Conservation (phyloP, 1,140 invertebrate species). For the Carcinoscorpius rotundicauda region DNA sequence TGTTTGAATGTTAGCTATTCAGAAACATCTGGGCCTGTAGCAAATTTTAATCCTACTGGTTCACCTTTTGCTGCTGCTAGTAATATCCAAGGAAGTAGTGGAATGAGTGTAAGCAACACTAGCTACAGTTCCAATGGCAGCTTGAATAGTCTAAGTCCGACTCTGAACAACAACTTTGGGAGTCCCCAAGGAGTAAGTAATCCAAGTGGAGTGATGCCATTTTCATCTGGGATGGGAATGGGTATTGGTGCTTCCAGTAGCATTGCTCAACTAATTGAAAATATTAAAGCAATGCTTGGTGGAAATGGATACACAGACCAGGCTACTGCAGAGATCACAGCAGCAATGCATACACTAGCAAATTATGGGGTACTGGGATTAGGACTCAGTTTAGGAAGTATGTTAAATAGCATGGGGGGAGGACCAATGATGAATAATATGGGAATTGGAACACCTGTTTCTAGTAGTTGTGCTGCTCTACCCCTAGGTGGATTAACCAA, state of each 20-base stretch:
- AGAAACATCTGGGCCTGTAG: slow-evolving; percentile 84
- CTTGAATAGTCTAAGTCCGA: slow-evolving; percentile 27
- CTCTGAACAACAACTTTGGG: slow-evolving; percentile 24
- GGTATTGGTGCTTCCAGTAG: slow-evolving; percentile 33
- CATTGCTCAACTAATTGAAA: slow-evolving; percentile 61
- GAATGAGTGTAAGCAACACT: slow-evolving; percentile 24
- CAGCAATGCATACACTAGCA: slow-evolving; percentile 80
- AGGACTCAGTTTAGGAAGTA: slow-evolving; percentile 52
- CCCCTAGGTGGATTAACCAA: slow-evolving; percentile 17
- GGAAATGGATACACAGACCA: slow-evolving; percentile 76
- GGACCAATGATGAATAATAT: slow-evolving; percentile 21
- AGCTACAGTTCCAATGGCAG: slow-evolving; percentile 27
- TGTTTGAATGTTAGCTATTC: slow-evolving; percentile 93
- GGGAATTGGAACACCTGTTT: slow-evolving; percentile 26
- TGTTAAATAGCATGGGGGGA: slow-evolving; percentile 21
- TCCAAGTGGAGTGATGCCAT: slow-evolving; percentile 17
- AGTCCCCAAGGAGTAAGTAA: slow-evolving; percentile 17
- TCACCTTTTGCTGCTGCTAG: slow-evolving; percentile 70
- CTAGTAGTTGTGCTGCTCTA: slow-evolving; percentile 26
- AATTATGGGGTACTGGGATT: slow-evolving; percentile 89
- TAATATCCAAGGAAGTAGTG: slow-evolving; percentile 21
- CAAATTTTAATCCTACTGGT: slow-evolving; percentile 92
- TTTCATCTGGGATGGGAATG: slow-evolving; percentile 18
- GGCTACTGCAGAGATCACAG: slow-evolving; percentile 72
- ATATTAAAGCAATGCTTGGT: slow-evolving; percentile 69